Conservation (phyloP, 2,797 vertebrate species). For the Hephaestus fuliginosus region DNA sequence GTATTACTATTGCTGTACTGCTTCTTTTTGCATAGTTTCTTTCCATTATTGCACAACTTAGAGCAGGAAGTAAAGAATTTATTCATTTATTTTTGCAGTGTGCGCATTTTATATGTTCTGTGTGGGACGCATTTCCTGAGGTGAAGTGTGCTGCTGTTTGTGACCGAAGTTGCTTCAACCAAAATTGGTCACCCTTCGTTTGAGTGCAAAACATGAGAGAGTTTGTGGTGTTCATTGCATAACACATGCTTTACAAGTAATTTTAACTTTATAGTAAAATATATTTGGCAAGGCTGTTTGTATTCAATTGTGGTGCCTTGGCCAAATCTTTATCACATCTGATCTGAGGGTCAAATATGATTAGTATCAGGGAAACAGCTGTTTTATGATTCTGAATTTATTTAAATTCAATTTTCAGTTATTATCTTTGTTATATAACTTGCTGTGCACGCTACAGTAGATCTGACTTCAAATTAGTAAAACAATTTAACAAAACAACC, state of each 20-base stretch:
- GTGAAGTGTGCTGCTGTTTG: neutral
- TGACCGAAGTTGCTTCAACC: neutral
- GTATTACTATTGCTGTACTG: slow-evolving; percentile 22
- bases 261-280: neutral
- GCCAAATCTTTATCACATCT: neutral
- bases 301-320: neutral
- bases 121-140: neutral
- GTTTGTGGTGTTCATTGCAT: neutral
- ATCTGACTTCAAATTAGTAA: neutral
- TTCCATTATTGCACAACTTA: neutral
- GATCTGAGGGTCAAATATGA: neutral
- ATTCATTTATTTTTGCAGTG: slow-evolving; percentile 38
- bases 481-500: neutral
- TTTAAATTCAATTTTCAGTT: neutral
- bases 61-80: slow-evolving; percentile 11
- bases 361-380: neutral
- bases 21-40: neutral
- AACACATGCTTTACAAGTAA: neutral
- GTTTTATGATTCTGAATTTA: neutral
- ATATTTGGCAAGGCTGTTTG: neutral
- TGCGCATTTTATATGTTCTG: neutral
- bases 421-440: too few species aligned
- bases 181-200: neutral
- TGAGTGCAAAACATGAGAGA: neutral
- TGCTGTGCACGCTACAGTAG: neutral